Evolutionary conservation across 2,113 vertebrate genomes (phyloP).

Genomic region (Steatornis caripensis): DNA sequence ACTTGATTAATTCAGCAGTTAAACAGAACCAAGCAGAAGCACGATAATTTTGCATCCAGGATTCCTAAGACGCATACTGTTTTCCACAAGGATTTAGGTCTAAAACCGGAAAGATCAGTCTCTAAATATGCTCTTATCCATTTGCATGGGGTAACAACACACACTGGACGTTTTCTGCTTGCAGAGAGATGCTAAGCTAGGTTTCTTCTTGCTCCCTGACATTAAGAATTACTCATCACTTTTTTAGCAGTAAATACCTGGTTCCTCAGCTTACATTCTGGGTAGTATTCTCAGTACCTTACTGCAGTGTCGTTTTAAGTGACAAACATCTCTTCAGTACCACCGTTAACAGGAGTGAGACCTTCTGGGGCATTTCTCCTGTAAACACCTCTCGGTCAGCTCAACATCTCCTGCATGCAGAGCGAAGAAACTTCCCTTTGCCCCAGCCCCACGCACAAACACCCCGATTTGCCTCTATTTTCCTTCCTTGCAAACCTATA

Average conservation of each 20-base stretch:
- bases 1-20: conserved; percentile 62
- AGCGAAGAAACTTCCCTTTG: not conserved
- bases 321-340: not conserved
- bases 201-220: not conserved
- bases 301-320: not conserved
- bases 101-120: conserved; percentile 23
- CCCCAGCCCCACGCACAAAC: not conserved
- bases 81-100: conserved; percentile 64
- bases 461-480: not conserved
- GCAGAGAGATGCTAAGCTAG: not conserved
- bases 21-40: conserved; percentile 40
- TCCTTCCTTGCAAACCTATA: not conserved
- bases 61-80: conserved; percentile 55
- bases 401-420: not conserved
- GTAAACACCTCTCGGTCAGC: not conserved
- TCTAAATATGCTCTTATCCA: conserved; percentile 41
- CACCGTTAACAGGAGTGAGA: not conserved
- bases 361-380: not conserved
- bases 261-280: not conserved
- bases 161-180: not conserved
- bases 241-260: not conserved
- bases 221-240: not conserved
- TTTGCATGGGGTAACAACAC: not conserved
- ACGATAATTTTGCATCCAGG: conserved; percentile 33
- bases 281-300: not conserved